Percentiles rank a stretch among this genome's conserved stretches.
Evolutionary conservation across 2,888 invertebrate genomes (phyloP).

Genomic region (Hypena proboscidalis): DNA sequence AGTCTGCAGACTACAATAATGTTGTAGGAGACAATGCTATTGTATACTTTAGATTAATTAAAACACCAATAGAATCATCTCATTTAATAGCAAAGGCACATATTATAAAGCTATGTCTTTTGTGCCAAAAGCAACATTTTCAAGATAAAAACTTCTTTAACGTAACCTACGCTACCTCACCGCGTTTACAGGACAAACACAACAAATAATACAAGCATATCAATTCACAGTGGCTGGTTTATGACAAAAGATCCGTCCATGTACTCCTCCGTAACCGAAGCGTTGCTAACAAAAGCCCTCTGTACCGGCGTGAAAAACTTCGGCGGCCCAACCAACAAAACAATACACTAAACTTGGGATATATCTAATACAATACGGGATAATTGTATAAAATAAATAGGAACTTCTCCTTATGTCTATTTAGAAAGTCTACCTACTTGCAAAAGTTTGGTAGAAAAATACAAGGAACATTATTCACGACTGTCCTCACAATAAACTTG

Average conservation of each 20-base stretch:
- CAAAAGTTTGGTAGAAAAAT: too few species aligned
- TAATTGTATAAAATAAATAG: constrained; percentile 12
- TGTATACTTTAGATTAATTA: too few species aligned
- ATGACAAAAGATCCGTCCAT: constrained; percentile 69
- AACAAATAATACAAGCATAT: constrained; percentile 68
- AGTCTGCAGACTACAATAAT: too few species aligned
- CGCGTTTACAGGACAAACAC: constrained; percentile 48
- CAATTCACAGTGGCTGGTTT: constrained; percentile 74
- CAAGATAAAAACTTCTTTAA: too few species aligned
- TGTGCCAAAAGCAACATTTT: too few species aligned
- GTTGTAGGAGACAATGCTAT: too few species aligned
- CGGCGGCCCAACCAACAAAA: constrained; percentile 41
- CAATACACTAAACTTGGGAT: constrained; percentile 26
- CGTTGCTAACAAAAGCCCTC: constrained; percentile 62
- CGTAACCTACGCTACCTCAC: too few species aligned
- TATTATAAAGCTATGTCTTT: too few species aligned
- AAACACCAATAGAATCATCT: too few species aligned
- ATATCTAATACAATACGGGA: constrained; percentile 27
- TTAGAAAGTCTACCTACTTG: not conserved
- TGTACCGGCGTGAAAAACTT: constrained; percentile 59
- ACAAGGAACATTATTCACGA: too few species aligned
- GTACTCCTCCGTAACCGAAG: constrained; percentile 56
- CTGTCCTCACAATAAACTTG: too few species aligned
- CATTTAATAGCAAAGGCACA: too few species aligned
- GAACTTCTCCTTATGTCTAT: not conserved